Base-by-base conservation (phyloP, 2,113 vertebrate species). In the Corythoichthys intestinalis region DNA sequence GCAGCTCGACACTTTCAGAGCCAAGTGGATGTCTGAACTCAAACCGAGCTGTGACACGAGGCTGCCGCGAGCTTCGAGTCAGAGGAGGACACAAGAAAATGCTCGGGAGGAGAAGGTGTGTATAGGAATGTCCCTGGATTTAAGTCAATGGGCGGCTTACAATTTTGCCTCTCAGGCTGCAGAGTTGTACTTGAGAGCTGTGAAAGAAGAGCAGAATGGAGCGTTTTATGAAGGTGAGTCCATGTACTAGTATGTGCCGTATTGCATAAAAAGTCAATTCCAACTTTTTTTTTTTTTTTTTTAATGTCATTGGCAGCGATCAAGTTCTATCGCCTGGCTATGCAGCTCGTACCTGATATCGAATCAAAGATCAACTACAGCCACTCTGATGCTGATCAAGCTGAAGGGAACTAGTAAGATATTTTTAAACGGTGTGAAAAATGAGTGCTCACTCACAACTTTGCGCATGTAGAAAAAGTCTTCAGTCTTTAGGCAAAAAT, bases 331-430 rank as follows among this genome's bases (percentile, higher is more conserved):
- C 97, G 96, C 79, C 91, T 94, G 87, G 96, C 97, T 72, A 98
- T 99, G 97, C 97, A 98, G 78, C 93, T 99, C 64, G 97, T 98
- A 68, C 97, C 97, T 77, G 96, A 99, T 88, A 99, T 98, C 72
- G 97, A 99, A 83, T 98, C 95, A 89, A 98, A 93, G 90, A 96
- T 99, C 88, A 95, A 94, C 88, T 98, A 98, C 85, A 93, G 92
- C 75, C 92, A 94, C 77, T 93, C 95, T 75, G 95, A 98, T 66
- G 82, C 92, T 50, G 96, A 96, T 70, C 89, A 89, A 83, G 91
- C 80, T 87, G 94, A 91, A 85, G 94, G 91, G 85, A 93, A 87
- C 85, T 95, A 94, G 97, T 98, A 89, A 91, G 95, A 53, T 90
- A 74, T 76, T 56, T 50, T 35, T 67, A 44, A 37, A 53, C 58